Base-by-base conservation (phyloP, 2,113 vertebrate genomes). In the Paradisaea rubra region DNA sequence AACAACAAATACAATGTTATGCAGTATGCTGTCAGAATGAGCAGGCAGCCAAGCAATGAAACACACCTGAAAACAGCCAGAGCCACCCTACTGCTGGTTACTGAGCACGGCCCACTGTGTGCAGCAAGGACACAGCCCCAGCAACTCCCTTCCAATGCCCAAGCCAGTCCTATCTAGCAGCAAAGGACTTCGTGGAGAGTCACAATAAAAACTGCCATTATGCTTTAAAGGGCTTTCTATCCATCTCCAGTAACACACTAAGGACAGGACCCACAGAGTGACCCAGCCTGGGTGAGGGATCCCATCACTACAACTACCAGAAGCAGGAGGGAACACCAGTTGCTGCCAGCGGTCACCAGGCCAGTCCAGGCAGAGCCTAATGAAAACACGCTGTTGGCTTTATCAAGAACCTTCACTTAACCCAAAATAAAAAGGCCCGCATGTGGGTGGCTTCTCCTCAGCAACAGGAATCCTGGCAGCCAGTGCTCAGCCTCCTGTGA, bases 1-100 rank as follows among this genome's bases (percentile, higher is more conserved):
- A 96, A 91, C 84, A 94, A 89, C 23, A 96, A 82, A 87, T 2
- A 78, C 8, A 31, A 7, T 49, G 45, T 64, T 3, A 86, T 8
- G 45, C 11, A 50, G 8, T 1, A 19, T 22, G n/a, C 41, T 42
- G 42, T 37, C 72, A 72, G 60, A 73, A 81, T 25, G 4, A 74
- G 27, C 37, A 71, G 56, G 65, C 23, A 47, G 47, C 13, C 63
- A 60, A 61, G 42, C 61, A 86, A n/a, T 11, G 28, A 66, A 61
- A 37, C 33, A 27, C 5, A 52, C 7, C 22, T 28, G 59, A 33
- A 33, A 30, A 39, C 16, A 69, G 72, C 13, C 78, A 63, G 44
- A 72, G 59, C 30, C 59, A 56, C 44, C 41, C 64, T 56, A 25
- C 12, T 31, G 35, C 28, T 12, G 9, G 31, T 52, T 28, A n/a